Evolutionary conservation across 2,113 vertebrate genomes (phyloP), one percentile per base, ranked within the genome.

Genomic region (Eretmochelys imbricata): DNA sequence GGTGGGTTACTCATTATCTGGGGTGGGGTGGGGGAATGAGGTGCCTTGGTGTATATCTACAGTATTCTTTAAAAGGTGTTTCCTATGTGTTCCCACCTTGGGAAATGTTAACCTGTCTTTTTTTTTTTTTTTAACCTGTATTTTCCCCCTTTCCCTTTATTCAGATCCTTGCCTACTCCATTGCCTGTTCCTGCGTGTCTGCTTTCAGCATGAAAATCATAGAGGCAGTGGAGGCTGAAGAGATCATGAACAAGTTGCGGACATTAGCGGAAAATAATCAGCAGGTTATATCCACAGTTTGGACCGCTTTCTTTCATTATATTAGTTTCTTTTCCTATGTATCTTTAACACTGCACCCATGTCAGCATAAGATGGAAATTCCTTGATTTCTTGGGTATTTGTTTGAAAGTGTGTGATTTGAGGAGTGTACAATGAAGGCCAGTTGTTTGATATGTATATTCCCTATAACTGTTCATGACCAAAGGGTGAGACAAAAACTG

Each of bases 131-230:
- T 24, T 50, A 25, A 75, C 11, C 51, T 75, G 42, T 89, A 27
- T 65, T 11, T 72, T 35, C 20, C 57, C 22, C 46, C 80, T 2
- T 95, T 50, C 87, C 65, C 79, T 90, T 92, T 90, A 84, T 59
- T 88, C 93, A 99, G 99, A 99, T 99, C 4, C 98, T 99, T 96
- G 98, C 99, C 22, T 99, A 99, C 91, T 98, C 99, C 25, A 97
- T 99, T 82, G 98, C 99, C 11, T 99, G 99, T 94, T 98, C 98
- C n/a, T 98, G 97, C 3, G 95, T 99, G 19, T 99, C 99, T 1
- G 99, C 99, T 1, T 99, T 99, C 96, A 98, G 98, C 51, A 97
- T 92, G 53, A 98, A 99, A 51, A 97, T 99, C 42, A 95, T 99
- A 50, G 98, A 99, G 53, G 98, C 98, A 17, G 42, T 42, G 5